These are phyloP conservation scores for Dipus sagitta DNA, from an alignment of 2,797 vertebrate species.

Conservation along the genomic window DNA sequence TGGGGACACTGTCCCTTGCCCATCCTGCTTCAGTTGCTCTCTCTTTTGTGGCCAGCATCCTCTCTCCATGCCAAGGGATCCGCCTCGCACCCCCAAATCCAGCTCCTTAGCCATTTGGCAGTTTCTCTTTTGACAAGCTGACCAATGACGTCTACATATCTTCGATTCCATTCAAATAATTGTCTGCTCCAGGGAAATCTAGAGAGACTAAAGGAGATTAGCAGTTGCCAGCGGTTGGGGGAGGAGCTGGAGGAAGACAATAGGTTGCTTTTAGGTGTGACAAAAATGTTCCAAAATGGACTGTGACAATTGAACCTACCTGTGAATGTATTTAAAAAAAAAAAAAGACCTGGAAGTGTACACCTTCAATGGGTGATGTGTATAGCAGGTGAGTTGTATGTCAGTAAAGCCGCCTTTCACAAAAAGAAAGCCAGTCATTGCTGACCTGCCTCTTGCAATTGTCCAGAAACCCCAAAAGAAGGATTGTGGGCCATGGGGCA, in stretches of 20 bases:
- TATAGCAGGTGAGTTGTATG: background rate
- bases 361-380: background rate
- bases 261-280: constrained; percentile 15
- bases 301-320: background rate
- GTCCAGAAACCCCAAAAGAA: background rate
- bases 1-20: background rate
- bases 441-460: background rate
- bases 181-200: background rate
- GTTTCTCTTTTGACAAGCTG: constrained; percentile 27
- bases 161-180: background rate
- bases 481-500: rapidly evolving
- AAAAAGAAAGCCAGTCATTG: background rate
- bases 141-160: background rate
- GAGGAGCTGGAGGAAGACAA: background rate
- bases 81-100: background rate
- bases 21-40: background rate
- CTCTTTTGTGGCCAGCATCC: background rate
- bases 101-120: background rate
- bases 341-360: background rate
- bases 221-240: background rate
- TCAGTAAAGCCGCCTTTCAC: background rate
- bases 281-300: constrained; percentile 23
- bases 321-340: background rate
- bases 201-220: background rate
- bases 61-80: background rate